Base-by-base conservation (phyloP, 2,888 invertebrate species). In the Pyrocoelia pectoralis region DNA sequence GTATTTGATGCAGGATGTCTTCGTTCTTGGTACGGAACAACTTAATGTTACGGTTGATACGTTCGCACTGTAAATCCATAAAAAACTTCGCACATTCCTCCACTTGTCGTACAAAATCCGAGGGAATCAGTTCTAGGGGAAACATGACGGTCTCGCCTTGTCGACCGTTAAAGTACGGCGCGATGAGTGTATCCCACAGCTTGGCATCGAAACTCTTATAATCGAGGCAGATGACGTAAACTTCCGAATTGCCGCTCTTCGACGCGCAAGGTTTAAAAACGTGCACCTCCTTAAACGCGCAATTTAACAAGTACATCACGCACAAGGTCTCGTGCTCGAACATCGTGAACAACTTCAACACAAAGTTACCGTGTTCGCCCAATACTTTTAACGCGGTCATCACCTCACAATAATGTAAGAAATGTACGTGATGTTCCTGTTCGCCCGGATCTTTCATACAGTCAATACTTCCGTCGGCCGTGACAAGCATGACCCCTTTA, bases 241-340 rank as follows among this genome's bases (percentile, higher is more conserved):
- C 88, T 81, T 98, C 98, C 0, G 97, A 97, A 81, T 98, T 98
- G 5, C 97, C 97, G 75, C 92, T 90, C 76, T 95, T 94, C n/a
- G 97, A 97, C 0, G 94, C 93, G 0, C 89, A 90, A 0, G 98
- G 97, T 78, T 98, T 98, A 77, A 89, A 92, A 13, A 94, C 83
- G 69, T 87, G 84, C 0, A 97, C 89, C 76, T 88, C 82, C 24
- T 84, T 77, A 78, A 98, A 98, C 12, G 86, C 73, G 72, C 90
- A 89, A 72, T 89, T 89, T 2, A 98, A 83, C 8, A 97, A 80
- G 77, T 91, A 97, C 54, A 97, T 79, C 2, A 95, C 81, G 66
- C 88, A 89, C 0, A 96, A 84, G 0, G 94, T 91, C n/a, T 88
- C 84, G 65, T 90, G 87, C 78, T 97, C 96, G 76, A 93, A 95